Evolutionary conservation across 1,140 invertebrate species (phyloP), one percentile per base, ranked within the genome.

Genomic region (Periplaneta americana): DNA sequence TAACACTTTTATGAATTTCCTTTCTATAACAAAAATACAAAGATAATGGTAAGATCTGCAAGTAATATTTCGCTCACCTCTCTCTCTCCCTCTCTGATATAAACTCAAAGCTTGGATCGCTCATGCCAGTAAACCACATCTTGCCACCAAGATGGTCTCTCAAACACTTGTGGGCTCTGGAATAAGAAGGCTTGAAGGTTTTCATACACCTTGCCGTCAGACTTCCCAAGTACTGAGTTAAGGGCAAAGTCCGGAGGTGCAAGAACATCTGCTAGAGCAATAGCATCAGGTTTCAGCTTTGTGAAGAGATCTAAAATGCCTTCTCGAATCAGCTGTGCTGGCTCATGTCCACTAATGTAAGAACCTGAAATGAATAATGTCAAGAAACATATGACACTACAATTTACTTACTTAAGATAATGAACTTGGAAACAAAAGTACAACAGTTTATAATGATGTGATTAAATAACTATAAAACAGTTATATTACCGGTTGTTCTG

Each of bases 241-340:
- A 97, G 86, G 84, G 95, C 92, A 86, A 95, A 97, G 90, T 98
- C 97, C 22, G 95, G 94, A 2, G 96, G 96, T 28, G 96, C 95
- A 81, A 98, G 90, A 1, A 93, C 92, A 90, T 98, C 97, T 1
- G 93, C 93, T n/a, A 98, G 88, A 13, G 93, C 85, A 17, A 97
- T 91, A 13, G 94, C 92, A 82, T 98, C 93, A 77, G 93, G 89
- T 86, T 94, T 94, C 15, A 97, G 84, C 75, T 89, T 86, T 1
- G 86, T 82, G 85, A 94, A 94, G 33, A 94, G 85, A 48, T 88
- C 84, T 74, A 95, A 86, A 75, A 95, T 93, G 33, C 88, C 89
- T 83, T 91, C 87, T 82, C 93, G 89, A 32, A 96, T 84, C 22
- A 91, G 84, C 39, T 86, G 83, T 2, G 91, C 89, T 75, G 91